phyloP scores from a whole-genome alignment of 2,113 vertebrate genomes.

The Phycodurus eques region DNA sequence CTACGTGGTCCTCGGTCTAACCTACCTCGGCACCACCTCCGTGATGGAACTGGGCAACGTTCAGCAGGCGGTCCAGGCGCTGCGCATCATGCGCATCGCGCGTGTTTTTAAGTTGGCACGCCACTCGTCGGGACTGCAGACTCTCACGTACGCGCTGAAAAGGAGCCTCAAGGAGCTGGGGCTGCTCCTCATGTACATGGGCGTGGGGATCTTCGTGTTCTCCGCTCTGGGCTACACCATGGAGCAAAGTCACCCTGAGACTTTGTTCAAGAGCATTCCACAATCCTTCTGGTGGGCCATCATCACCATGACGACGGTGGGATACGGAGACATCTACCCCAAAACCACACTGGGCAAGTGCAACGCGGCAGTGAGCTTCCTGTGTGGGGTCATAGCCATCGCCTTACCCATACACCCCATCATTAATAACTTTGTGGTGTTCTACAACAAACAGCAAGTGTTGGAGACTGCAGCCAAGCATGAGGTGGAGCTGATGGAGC shows the following conservation, averaged over 20 bases:
- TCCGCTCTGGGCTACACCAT: constrained; percentile 93
- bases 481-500: constrained; percentile 91
- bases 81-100: constrained; percentile 90
- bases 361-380: constrained; percentile 94
- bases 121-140: constrained; percentile 92
- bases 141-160: constrained; percentile 91
- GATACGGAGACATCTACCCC: constrained; percentile 96
- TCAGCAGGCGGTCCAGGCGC: constrained; percentile 91
- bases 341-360: constrained; percentile 95
- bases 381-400: constrained; percentile 94
- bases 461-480: constrained; percentile 94
- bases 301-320: constrained; percentile 98
- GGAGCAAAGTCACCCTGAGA: constrained; percentile 95
- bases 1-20: constrained; percentile 88
- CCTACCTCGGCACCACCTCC: constrained; percentile 83
- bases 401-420: constrained; percentile 96
- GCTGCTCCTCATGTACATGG: constrained; percentile 94
- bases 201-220: constrained; percentile 95
- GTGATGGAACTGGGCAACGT: constrained; percentile 92
- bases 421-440: constrained; percentile 96
- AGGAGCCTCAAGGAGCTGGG: constrained; percentile 93
- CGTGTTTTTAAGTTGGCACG: constrained; percentile 95
- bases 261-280: constrained; percentile 95
- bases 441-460: constrained; percentile 94
- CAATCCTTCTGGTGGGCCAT: constrained; percentile 99